Evolutionary conservation across 2,888 invertebrate genomes (phyloP).

Genomic region (Esperia sulphurella): DNA sequence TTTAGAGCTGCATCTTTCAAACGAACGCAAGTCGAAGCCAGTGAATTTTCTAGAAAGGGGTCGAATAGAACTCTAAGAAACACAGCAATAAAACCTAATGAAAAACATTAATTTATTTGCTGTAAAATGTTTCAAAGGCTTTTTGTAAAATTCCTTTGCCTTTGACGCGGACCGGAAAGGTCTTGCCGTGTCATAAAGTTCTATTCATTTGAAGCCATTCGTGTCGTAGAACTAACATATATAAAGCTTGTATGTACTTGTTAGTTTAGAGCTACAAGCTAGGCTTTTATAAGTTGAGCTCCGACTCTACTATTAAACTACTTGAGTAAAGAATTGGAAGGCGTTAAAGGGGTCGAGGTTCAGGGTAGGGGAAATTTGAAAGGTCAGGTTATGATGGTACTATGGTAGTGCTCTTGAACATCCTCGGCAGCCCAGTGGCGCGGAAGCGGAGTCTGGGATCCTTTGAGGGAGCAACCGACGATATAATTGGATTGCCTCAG

Average conservation of each 20-base stretch:
- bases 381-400: background rate
- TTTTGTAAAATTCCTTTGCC: slow-evolving; percentile 27
- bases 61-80: too few relatives aligned
- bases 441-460: slow-evolving; percentile 34
- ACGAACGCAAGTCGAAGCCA: too few relatives aligned
- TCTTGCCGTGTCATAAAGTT: slow-evolving; percentile 17
- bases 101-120: background rate
- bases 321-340: background rate
- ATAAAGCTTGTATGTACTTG: background rate
- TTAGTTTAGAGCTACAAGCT: slow-evolving; percentile 6
- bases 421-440: slow-evolving; percentile 27
- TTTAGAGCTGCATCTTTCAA: too few relatives aligned
- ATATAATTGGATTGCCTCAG: slow-evolving; percentile 64
- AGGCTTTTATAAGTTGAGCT: background rate
- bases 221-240: slow-evolving; percentile 24
- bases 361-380: background rate
- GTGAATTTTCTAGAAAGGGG: too few relatives aligned
- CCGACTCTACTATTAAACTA: background rate
- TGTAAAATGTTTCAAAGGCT: background rate
- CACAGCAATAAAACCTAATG: background rate
- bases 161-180: slow-evolving; percentile 34
- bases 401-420: slow-evolving; percentile 30
- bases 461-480: slow-evolving; percentile 58
- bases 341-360: background rate
- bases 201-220: slow-evolving; percentile 29